Evolutionary conservation across 2,797 vertebrate genomes (phyloP).

Genomic region (Adrianichthys oophorus): DNA sequence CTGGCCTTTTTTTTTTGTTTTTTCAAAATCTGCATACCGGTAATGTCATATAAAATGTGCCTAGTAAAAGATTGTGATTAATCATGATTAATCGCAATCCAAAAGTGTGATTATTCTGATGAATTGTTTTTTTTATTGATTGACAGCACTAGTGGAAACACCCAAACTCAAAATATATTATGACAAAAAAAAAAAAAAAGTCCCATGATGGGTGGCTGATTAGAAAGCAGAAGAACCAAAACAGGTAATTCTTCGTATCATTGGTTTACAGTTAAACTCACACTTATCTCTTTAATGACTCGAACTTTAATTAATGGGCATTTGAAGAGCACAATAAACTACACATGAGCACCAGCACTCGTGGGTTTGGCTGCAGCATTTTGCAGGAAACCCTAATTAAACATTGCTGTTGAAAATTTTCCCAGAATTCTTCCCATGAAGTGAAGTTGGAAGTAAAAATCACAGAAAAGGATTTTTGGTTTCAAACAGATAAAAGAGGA

Average conservation of each 20-base stretch:
- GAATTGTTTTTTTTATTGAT: no score
- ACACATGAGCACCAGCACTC: slow-evolving; percentile 30
- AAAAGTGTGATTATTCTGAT: no score
- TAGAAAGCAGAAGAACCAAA: slow-evolving; percentile 60
- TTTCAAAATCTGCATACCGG: no score
- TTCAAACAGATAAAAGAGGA: no score
- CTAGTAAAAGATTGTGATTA: no score
- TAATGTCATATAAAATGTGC: no score
- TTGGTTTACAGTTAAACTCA: slow-evolving; percentile 47
- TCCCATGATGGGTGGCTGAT: slow-evolving; percentile 63
- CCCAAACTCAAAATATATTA: slow-evolving; percentile 4
- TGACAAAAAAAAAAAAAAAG: slow-evolving; percentile 37
- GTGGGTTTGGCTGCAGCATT: slow-evolving; percentile 16
- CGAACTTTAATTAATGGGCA: slow-evolving; percentile 66
- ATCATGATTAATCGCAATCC: no score
- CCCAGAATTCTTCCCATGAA: slow-evolving; percentile 1
- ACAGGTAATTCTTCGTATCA: slow-evolving; percentile 66
- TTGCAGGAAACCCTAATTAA: slow-evolving; percentile 25
- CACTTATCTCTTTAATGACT: slow-evolving; percentile 71
- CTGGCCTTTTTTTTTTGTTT: no score
- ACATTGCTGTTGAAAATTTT: slow-evolving; percentile 25
- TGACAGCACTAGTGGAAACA: no score
- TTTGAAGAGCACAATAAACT: slow-evolving; percentile 54
- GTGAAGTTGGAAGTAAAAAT: no score
- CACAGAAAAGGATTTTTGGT: no score